phyloP scores from a whole-genome alignment of 1,140 invertebrate species.

The Drosophila oshimai region DNA sequence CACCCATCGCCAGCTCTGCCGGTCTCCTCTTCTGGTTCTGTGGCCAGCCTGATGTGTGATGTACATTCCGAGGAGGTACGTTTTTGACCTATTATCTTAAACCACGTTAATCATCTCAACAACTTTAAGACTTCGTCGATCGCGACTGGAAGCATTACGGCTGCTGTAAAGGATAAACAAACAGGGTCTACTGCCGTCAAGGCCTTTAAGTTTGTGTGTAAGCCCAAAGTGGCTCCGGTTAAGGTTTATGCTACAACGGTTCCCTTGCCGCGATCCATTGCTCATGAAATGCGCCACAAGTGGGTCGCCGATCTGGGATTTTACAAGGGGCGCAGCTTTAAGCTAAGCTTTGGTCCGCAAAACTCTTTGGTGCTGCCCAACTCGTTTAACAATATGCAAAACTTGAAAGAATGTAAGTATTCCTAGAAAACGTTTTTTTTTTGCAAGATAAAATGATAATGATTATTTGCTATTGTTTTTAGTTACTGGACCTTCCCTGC shows the following conservation, averaged over 20 bases:
- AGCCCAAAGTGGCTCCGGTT: constrained; percentile 74
- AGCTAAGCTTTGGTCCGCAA: constrained; percentile 89
- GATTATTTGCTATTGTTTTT: background rate
- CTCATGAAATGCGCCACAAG: constrained; percentile 83
- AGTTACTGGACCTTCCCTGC: constrained; percentile 8
- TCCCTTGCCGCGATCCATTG: constrained; percentile 82
- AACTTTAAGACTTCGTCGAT: constrained; percentile 43
- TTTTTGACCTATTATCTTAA: no score
- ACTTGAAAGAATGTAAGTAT: constrained; percentile 36
- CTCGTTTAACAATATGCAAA: constrained; percentile 57
- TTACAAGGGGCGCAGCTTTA: constrained; percentile 87
- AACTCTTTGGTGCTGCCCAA: constrained; percentile 84
- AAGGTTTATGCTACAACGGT: constrained; percentile 83
- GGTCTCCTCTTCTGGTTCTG: constrained; percentile 59
- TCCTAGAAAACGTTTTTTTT: accelerated
- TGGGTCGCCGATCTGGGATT: constrained; percentile 87
- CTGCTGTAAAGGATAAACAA: background rate
- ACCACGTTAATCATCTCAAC: background rate
- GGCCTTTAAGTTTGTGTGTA: constrained; percentile 56
- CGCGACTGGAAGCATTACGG: constrained; percentile 29
- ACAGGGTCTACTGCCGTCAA: background rate
- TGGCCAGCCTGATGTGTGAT: constrained; percentile 58
- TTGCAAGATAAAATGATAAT: background rate
- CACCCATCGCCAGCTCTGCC: constrained; percentile 38
- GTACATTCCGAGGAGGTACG: constrained; percentile 53